Evolutionary conservation across 2,888 invertebrate genomes (phyloP).

Genomic region (Eremobia ochroleuca): DNA sequence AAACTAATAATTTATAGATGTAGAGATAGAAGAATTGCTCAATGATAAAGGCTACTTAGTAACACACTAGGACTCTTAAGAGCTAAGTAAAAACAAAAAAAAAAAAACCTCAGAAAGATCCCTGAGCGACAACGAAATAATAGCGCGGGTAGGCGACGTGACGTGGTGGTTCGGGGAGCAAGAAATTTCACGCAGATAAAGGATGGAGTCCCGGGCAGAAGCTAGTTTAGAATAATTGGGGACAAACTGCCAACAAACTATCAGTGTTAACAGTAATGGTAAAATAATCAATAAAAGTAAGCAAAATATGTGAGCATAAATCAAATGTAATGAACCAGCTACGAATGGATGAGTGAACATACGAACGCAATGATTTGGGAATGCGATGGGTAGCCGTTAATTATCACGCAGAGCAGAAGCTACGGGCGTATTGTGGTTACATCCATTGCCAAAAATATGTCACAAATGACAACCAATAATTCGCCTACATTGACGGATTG

Average conservation of each 20-base stretch:
- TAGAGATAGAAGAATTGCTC: too few species aligned
- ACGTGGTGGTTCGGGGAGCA: background rate
- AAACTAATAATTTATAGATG: too few species aligned
- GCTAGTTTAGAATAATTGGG: background rate
- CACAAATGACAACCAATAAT: slow-evolving; percentile 29
- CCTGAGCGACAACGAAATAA: background rate
- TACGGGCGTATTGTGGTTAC: slow-evolving; percentile 56
- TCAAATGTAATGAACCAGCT: slow-evolving; percentile 30
- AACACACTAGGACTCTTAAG: background rate
- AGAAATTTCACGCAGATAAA: background rate
- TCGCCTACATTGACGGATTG: background rate
- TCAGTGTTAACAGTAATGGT: slow-evolving; percentile 7
- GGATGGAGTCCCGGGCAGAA: background rate
- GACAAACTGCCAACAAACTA: background rate
- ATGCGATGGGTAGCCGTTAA: slow-evolving; percentile 22
- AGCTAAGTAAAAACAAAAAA: background rate
- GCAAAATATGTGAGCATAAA: slow-evolving; percentile 35
- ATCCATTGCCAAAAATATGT: slow-evolving; percentile 39
- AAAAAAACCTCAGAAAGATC: too few species aligned
- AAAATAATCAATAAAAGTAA: slow-evolving; percentile 26
- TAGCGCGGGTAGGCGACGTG: background rate
- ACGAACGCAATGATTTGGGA: slow-evolving; percentile 45
- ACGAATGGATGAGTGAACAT: slow-evolving; percentile 22
- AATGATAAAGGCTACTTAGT: background rate
- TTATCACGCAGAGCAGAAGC: slow-evolving; percentile 54